A percentile compares a stretch with the other conserved stretches of the same genome.
phyloP scores from a whole-genome alignment of 2,888 invertebrate species.

The Tiphia femorata region DNA sequence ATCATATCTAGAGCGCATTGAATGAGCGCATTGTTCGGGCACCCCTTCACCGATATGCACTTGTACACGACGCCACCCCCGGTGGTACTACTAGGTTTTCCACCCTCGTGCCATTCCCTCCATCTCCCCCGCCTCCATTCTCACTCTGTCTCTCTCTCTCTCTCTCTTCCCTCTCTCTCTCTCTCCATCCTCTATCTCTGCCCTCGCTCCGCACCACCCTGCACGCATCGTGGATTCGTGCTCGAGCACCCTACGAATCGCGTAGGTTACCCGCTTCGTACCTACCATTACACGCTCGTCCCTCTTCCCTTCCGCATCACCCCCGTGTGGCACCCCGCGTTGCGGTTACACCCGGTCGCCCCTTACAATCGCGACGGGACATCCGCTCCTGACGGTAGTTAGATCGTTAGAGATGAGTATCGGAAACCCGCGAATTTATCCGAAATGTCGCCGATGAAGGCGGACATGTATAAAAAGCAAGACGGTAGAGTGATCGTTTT shows the following conservation, averaged over 20 bases:
- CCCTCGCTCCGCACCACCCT: constrained; percentile 7
- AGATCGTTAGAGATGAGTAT: background rate
- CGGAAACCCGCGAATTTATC: too few relatives aligned
- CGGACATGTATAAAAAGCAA: too few relatives aligned
- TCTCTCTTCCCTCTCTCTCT: constrained; percentile 1
- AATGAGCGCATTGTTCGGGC: constrained; percentile 67
- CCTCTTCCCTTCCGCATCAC: background rate
- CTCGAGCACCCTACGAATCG: too few relatives aligned
- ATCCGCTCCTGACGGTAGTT: too few relatives aligned
- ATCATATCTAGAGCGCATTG: constrained; percentile 68
- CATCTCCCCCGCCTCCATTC: background rate
- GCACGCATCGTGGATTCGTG: constrained; percentile 6
- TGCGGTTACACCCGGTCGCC: constrained; percentile 37
- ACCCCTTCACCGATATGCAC: constrained; percentile 63
- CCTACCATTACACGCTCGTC: background rate
- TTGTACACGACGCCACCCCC: constrained; percentile 51
- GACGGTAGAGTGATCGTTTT: too few relatives aligned
- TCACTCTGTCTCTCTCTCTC: constrained; percentile 7
- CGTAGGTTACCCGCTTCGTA: constrained; percentile 8
- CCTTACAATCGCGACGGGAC: constrained; percentile 41
- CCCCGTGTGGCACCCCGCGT: constrained; percentile 9
- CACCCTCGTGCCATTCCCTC: constrained; percentile 11
- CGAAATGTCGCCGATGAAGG: too few relatives aligned
- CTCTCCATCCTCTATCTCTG: background rate
- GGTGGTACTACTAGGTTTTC: constrained; percentile 14